Base-by-base conservation (phyloP, 2,797 vertebrate genomes). In the Clamator glandarius region DNA sequence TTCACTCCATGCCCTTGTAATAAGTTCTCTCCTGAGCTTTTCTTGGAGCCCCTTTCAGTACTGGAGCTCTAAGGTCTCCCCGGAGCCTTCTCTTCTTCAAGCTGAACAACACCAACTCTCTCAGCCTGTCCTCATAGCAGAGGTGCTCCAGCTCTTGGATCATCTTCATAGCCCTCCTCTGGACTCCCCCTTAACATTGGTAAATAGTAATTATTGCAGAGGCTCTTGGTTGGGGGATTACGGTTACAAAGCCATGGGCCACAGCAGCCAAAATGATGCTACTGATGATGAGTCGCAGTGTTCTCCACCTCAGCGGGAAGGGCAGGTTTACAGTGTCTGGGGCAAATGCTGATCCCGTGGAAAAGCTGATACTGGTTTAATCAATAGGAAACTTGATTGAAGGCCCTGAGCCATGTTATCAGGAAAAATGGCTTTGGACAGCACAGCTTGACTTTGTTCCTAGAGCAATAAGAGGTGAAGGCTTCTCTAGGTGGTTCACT, bases 201-300 rank as follows among this genome's bases (percentile, higher is more conserved):
- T 39, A n/a, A 54, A 36, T 2, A 15, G 12, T 15, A 29, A 58
- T 80, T n/a, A 44, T 25, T 0, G 1, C 9, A 1, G 69, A 28
- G 44, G 36, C 7, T 16, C 15, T 0, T 8, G 69, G 0, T 1
- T 4, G 48, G 64, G 54, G 33, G 39, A 39, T 8, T 2, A 2
- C 1, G 13, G n/a, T 25, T 28, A 14, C 33, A 17, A 16, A 0
- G 3, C 28, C 0, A 2, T 7, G 57, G 57, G 28, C 6, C 15
- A 26, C 11, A 18, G 20, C 20, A 20, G 23, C 29, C 5, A n/a
- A 31, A 25, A 7, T 31, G 75, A n/a, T 9, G 5, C 19, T 68
- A 62, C 64, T 5, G 0, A 4, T 5, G 35, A 46, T 14, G 18
- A 29, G 39, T 26, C 3, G 2, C 18, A 0, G 42, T 23, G 36